Base-by-base conservation (phyloP, 1,140 invertebrate genomes). In the Drosophila sulfurigaster region DNA sequence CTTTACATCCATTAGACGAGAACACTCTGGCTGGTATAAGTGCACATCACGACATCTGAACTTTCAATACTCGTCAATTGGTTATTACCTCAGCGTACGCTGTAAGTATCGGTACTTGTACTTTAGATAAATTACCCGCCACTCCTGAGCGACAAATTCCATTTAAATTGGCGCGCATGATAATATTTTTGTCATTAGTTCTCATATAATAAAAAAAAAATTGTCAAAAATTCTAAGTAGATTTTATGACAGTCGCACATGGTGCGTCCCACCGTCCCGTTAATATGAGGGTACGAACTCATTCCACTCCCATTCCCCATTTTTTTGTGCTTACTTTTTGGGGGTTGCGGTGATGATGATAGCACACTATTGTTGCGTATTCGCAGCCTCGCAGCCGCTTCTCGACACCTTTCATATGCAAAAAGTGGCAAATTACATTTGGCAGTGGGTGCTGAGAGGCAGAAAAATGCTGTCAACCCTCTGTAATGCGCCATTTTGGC, bases 1-100 rank as follows among this genome's bases (percentile, higher is more conserved):
- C 93, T 98, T 97, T 93, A 95, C 95, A 52, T 94, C 95, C 75
- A 96, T 97, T 80, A 94, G 94, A 59, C 93, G 95, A 20, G 94
- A 95, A 67, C 96, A 98, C 93, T 96, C 95, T 76, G 97, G 97
- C 78, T 98, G 97, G 97, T 98, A 98, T 93, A 96, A 97, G 91
- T 98, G 97, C 93, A 95, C 96, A 28, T 96, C 96, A 51, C 94
- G 95, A 54, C 96, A 98, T 94, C 94, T 96, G 76, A 94, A 97
- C 79, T 96, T 96, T 8, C 95, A 96, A 91, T 98, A 97, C 93
- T 96, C 96, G 64, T 97, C 96, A 82, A 97, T 98, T 82, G 97
- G 97, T 67, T 98, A 98, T 93, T 97, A 96, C 91, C 95, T 98
- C 65, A 97, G 97, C 90, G 96, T 98, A 67, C 93, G 96, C 93